phyloP scores from a whole-genome alignment of 92 coral and sea anemone species.

The Siderastrea siderea region DNA sequence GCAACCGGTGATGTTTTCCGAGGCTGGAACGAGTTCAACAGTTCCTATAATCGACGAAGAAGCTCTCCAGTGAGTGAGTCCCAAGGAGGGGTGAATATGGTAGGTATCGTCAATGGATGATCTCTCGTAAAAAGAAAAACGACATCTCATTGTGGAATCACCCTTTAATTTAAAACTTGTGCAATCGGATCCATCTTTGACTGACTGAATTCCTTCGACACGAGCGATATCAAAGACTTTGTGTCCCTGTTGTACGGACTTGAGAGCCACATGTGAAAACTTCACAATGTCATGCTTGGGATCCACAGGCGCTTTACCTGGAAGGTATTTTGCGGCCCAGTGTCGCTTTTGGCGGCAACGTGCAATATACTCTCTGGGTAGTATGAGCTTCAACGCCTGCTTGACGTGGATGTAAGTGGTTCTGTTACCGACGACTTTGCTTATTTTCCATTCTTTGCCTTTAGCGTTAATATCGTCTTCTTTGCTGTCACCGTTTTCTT shows the following conservation, averaged over 20 bases:
- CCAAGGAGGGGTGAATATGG: too few relatives aligned
- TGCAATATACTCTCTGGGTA: conserved; percentile 49
- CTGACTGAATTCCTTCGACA: too few relatives aligned
- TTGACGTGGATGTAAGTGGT: conserved; percentile 28
- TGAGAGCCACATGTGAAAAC: conserved; percentile 56
- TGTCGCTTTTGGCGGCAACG: conserved; percentile 64
- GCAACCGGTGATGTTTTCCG: too few relatives aligned
- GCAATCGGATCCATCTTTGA: too few relatives aligned
- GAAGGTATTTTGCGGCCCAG: conserved; percentile 70
- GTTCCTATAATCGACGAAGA: too few relatives aligned
- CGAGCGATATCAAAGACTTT: too few relatives aligned
- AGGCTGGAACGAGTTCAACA: too few relatives aligned
- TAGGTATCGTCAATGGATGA: too few relatives aligned
- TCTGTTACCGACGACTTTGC: conserved; percentile 26
- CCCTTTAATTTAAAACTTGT: too few relatives aligned
- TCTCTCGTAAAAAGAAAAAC: too few relatives aligned
- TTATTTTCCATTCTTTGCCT: conserved; percentile 31
- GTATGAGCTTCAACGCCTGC: conserved; percentile 50
- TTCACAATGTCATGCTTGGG: conserved; percentile 70
- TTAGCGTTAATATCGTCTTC: background rate
- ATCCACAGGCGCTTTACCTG: conserved; percentile 66
- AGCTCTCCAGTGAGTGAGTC: too few relatives aligned
- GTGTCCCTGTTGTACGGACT: background rate
- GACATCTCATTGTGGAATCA: too few relatives aligned
- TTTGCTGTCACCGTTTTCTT: background rate